Percentiles rank a stretch among this genome's conserved stretches.
Evolutionary conservation across 2,888 invertebrate species (phyloP).

Genomic region (Pocota personata): DNA sequence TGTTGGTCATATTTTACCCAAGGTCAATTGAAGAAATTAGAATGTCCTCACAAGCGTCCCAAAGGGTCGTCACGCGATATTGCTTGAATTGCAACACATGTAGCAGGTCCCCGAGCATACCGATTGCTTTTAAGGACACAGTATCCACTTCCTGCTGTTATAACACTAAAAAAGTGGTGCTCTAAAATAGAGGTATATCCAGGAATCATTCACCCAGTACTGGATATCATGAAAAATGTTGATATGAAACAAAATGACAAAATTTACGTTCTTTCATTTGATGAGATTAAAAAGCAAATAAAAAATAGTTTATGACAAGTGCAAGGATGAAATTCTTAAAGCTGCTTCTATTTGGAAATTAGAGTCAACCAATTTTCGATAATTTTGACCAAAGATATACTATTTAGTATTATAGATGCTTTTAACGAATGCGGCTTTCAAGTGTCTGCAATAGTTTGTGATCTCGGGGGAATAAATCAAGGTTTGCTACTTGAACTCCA

Average conservation of each 20-base stretch:
- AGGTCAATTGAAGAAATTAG: no score
- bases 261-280: not conserved
- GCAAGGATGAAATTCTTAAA: not conserved
- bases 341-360: not conserved
- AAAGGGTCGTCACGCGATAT: no score
- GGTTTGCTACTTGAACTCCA: no score
- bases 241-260: not conserved
- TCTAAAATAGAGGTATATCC: not conserved
- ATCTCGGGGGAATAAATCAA: conserved; percentile 53
- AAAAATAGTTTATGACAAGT: not conserved
- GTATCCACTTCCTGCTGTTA: no score
- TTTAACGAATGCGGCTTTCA: conserved; percentile 16
- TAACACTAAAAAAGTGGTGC: no score
- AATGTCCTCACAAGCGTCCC: no score
- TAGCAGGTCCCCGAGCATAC: no score
- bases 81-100: no score
- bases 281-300: not conserved
- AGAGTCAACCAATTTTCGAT: no score
- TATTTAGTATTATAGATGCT: conserved; percentile 46
- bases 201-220: not conserved
- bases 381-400: not conserved
- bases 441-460: conserved; percentile 46
- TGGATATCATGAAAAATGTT: not conserved
- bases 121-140: no score
- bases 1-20: no score